phyloP scores from a whole-genome alignment of 2,113 vertebrate species.

The Podarcis cretensis region DNA sequence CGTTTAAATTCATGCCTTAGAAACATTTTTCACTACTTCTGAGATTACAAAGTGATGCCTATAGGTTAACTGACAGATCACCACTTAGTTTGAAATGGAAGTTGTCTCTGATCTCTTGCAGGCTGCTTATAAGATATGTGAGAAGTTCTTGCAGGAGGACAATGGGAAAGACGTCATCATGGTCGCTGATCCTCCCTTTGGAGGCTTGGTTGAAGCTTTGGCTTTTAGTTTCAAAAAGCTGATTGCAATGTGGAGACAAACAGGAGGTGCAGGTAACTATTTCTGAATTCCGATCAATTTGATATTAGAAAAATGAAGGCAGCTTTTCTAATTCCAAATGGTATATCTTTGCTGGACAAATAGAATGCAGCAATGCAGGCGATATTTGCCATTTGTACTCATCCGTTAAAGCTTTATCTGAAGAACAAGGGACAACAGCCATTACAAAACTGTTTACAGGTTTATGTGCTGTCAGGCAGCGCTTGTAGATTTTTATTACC shows the following conservation, averaged over 20 bases:
- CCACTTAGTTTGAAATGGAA: not conserved
- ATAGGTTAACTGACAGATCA: no score
- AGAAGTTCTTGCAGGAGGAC: slow-evolving; percentile 81
- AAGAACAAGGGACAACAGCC: not conserved
- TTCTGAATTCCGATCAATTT: not conserved
- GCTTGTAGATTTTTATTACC: not conserved
- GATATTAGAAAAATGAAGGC: not conserved
- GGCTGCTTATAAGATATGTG: slow-evolving; percentile 77
- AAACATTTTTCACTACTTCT: no score
- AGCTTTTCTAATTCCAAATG: not conserved
- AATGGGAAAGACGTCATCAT: slow-evolving; percentile 81
- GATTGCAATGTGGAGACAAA: slow-evolving; percentile 79
- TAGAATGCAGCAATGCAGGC: not conserved
- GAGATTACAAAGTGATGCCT: no score
- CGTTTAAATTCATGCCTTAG: no score
- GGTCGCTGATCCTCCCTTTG: slow-evolving; percentile 95
- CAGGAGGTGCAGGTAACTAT: slow-evolving; percentile 74
- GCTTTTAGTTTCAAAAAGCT: slow-evolving; percentile 89
- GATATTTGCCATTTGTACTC: not conserved
- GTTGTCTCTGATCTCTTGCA: slow-evolving; percentile 65
- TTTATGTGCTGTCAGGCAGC: not conserved
- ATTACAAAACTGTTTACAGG: not conserved
- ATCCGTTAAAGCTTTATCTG: not conserved
- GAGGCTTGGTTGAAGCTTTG: slow-evolving; percentile 93
- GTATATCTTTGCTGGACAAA: not conserved